Evolutionary conservation across 2,888 invertebrate genomes (phyloP).

Genomic region (Petrolisthes manimaculis): DNA sequence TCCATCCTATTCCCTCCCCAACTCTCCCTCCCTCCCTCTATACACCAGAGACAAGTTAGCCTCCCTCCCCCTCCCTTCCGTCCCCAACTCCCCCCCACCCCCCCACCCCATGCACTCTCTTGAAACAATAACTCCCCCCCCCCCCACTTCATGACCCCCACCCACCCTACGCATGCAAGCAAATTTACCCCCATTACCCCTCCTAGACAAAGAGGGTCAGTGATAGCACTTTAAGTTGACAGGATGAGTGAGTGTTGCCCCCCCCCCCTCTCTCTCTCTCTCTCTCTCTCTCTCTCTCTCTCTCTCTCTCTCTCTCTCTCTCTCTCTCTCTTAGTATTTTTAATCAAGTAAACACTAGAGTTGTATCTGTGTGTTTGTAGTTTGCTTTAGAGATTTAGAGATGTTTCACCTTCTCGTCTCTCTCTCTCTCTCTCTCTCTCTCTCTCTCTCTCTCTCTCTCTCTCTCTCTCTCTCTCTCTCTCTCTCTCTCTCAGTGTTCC

Average conservation of each 20-base stretch:
- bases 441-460: neutral
- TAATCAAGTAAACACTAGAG: neutral
- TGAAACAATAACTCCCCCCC: neutral
- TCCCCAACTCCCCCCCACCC: neutral
- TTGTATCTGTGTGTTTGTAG: neutral
- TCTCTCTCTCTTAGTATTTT: neutral
- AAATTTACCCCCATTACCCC: neutral
- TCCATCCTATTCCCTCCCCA: neutral
- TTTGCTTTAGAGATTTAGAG: neutral
- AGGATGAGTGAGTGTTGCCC: neutral
- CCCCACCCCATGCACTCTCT: neutral
- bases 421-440: neutral
- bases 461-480: neutral
- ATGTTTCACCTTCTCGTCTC: neutral
- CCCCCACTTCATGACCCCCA: neutral
- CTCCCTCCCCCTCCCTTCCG: neutral
- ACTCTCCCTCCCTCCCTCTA: neutral
- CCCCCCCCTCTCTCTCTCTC: neutral
- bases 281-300: neutral
- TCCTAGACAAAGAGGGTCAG: too few relatives aligned
- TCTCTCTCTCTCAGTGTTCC: too few relatives aligned
- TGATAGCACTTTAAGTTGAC: too few relatives aligned
- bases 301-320: neutral
- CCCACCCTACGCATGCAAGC: neutral
- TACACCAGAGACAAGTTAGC: neutral